Evolutionary conservation across 2,797 vertebrate species (phyloP).

Genomic region (Myripristis murdjan): DNA sequence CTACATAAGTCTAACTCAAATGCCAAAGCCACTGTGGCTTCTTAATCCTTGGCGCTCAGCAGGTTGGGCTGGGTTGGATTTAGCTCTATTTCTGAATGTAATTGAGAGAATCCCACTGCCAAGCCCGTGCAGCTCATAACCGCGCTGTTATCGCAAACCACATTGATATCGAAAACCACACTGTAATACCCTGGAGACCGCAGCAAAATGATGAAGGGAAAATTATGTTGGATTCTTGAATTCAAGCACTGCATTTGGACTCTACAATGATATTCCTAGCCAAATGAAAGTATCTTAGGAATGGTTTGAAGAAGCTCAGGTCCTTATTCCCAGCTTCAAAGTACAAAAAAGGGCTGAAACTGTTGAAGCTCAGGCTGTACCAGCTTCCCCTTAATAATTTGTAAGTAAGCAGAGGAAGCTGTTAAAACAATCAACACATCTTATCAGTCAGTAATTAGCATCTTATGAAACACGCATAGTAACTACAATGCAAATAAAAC

Average conservation of each 20-base stretch:
- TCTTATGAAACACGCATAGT: no score
- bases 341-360: neutral
- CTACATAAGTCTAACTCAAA: slow-evolving; percentile 38
- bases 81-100: slow-evolving; percentile 34
- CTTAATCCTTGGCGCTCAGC: slow-evolving; percentile 55
- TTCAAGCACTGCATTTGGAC: slow-evolving; percentile 1
- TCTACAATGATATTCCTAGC: slow-evolving; percentile 8
- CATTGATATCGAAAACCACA: neutral
- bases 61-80: slow-evolving; percentile 45
- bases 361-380: neutral
- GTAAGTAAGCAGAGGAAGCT: neutral
- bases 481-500: no score
- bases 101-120: slow-evolving; percentile 35
- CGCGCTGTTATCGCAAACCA: neutral
- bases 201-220: neutral
- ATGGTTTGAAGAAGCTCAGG: slow-evolving; percentile 20
- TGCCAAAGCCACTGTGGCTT: slow-evolving; percentile 55
- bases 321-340: slow-evolving; percentile 26
- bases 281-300: slow-evolving; percentile 39
- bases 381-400: neutral
- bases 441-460: neutral
- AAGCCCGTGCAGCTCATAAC: slow-evolving; percentile 32
- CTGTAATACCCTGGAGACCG: slow-evolving; percentile 26
- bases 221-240: slow-evolving; percentile 6
- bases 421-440: neutral